phyloP scores from a whole-genome alignment of 2,797 vertebrate species.

The Petrocephalus sullivani region DNA sequence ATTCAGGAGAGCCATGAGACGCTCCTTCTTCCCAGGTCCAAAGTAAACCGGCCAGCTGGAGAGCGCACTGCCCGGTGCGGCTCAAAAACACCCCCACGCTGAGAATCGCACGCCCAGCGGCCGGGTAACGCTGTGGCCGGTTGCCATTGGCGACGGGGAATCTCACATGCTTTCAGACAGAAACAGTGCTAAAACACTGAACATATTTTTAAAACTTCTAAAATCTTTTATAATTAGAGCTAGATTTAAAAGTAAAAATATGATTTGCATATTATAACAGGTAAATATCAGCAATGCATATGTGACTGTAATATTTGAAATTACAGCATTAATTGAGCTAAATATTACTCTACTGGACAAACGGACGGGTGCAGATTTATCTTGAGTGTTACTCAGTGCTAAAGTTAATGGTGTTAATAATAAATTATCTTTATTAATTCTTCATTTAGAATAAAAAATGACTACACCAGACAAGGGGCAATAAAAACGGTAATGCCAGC shows the following conservation, averaged over 20 bases:
- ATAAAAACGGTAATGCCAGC: not conserved
- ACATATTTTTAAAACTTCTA: not conserved
- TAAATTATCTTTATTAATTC: not conserved
- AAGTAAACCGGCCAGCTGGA: conserved; percentile 12
- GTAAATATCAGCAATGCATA: not conserved
- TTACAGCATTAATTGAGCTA: not conserved
- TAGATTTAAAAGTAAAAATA: not conserved
- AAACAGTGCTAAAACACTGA: not conserved
- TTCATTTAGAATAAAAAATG: not conserved
- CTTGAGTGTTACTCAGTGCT: not conserved
- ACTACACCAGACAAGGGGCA: not conserved
- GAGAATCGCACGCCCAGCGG: not conserved
- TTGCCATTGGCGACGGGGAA: not conserved
- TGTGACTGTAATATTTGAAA: not conserved
- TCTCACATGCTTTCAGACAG: not conserved
- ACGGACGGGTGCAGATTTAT: not conserved
- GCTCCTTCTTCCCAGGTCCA: not conserved
- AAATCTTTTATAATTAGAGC: not conserved
- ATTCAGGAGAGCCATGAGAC: not conserved
- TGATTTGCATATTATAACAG: not conserved
- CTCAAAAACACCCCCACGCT: not conserved
- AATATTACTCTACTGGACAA: not conserved
- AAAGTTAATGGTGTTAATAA: not conserved
- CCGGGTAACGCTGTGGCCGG: not conserved
- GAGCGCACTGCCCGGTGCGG: not conserved